Percentiles rank a stretch among this genome's conserved stretches.
These are phyloP conservation scores for Anguilla marmorata DNA, from an alignment of 2,797 vertebrate species.

Conservation along the genomic window DNA sequence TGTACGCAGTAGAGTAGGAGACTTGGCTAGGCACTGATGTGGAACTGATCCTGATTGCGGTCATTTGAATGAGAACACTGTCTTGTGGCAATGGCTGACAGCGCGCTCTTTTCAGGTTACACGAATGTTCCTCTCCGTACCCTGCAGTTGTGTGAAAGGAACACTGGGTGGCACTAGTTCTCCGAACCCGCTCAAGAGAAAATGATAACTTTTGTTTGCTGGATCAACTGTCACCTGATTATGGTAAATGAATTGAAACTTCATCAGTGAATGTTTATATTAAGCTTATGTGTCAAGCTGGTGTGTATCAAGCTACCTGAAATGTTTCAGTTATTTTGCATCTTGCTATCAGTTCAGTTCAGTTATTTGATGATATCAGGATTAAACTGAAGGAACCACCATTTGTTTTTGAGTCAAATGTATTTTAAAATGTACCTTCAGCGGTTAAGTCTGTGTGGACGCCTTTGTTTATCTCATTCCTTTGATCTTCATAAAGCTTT, in stretches of 20 bases:
- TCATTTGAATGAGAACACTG: not conserved
- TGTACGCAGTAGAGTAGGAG: not conserved
- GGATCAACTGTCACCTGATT: not conserved
- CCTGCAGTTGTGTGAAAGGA: slow-evolving; percentile 24
- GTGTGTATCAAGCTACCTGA: not conserved
- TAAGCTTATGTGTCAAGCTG: not conserved
- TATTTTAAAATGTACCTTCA: not conserved
- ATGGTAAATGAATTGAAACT: not conserved
- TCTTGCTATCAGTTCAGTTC: not conserved
- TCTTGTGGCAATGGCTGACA: not conserved
- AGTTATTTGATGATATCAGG: not conserved
- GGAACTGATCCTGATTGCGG: not conserved
- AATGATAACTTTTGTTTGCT: not conserved
- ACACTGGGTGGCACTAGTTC: slow-evolving; percentile 52
- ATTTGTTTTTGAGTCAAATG: not conserved
- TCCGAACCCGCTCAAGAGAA: not conserved
- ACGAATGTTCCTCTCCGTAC: not conserved
- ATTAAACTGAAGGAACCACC: not conserved
- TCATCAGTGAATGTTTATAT: not conserved
- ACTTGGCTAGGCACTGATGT: not conserved
- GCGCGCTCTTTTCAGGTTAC: not conserved
- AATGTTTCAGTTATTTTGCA: not conserved
- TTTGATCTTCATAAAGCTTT: not conserved
- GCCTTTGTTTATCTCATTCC: not conserved
- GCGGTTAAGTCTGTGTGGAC: not conserved